Percentiles rank a stretch among this genome's conserved stretches.
Conservation (phyloP, 2,113 vertebrate genomes). For the Alaudala cheleensis region DNA sequence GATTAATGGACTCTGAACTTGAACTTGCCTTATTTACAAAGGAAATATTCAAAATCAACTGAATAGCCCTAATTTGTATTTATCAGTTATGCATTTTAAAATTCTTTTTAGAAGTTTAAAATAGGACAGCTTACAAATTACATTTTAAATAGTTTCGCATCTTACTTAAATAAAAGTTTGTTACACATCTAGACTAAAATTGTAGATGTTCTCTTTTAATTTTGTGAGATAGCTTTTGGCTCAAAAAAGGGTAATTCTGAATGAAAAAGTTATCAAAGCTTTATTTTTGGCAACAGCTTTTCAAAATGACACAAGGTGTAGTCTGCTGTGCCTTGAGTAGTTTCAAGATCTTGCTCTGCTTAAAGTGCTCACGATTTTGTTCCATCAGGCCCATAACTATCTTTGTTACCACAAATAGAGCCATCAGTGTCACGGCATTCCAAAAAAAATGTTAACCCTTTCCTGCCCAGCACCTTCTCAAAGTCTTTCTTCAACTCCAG, state of each 20-base stretch:
- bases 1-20: not conserved
- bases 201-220: not conserved
- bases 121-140: not conserved
- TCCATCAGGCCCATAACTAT: not conserved
- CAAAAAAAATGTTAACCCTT: slow-evolving; percentile 58
- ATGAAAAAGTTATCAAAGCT: not conserved
- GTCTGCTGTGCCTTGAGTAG: not conserved
- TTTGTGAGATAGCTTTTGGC: not conserved
- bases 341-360: not conserved
- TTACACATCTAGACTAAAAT: not conserved
- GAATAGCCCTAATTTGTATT: not conserved
- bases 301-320: not conserved
- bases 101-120: not conserved
- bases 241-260: not conserved
- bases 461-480: not conserved
- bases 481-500: not conserved
- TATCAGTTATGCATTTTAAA: not conserved
- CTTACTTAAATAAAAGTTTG: not conserved
- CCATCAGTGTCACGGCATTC: not conserved
- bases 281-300: slow-evolving; percentile 15
- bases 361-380: not conserved
- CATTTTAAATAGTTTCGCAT: not conserved
- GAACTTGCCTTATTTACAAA: not conserved
- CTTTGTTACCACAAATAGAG: not conserved
- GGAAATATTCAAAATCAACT: not conserved